phyloP scores from a whole-genome alignment of 2,113 vertebrate species.

The Dromiciops gliroides region DNA sequence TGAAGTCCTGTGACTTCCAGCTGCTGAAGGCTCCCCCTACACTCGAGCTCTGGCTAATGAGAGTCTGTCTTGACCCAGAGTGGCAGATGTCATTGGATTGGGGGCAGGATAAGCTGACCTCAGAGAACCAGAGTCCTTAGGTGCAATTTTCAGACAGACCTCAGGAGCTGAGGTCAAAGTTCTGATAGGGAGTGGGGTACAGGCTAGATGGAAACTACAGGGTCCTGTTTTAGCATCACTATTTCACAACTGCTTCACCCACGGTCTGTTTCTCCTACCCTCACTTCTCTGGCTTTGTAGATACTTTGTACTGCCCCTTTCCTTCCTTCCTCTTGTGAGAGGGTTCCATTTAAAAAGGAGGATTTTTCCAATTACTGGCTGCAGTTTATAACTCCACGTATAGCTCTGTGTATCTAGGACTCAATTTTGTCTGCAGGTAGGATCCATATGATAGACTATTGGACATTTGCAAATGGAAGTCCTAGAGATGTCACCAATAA shows the following conservation, averaged over 20 bases:
- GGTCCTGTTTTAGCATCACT: background rate
- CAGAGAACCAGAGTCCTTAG: background rate
- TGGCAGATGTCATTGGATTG: too few relatives aligned
- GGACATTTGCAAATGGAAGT: background rate
- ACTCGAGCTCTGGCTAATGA: too few relatives aligned
- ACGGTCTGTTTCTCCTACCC: background rate
- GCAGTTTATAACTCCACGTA: background rate
- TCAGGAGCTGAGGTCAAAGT: background rate
- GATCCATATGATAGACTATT: background rate
- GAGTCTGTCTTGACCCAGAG: too few relatives aligned
- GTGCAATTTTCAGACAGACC: background rate
- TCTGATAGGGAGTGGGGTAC: background rate
- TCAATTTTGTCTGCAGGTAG: background rate
- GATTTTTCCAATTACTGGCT: background rate
- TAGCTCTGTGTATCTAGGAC: background rate
- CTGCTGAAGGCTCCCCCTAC: too few relatives aligned
- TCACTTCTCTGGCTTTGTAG: background rate
- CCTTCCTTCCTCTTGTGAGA: background rate
- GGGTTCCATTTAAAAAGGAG: background rate
- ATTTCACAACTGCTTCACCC: background rate
- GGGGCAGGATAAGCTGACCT: too few relatives aligned
- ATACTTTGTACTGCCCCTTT: background rate
- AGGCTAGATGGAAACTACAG: background rate
- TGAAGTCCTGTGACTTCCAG: too few relatives aligned
- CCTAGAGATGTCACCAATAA: background rate